Base-by-base conservation (phyloP, 2,888 invertebrate species). In the Sarcophaga caerulescens region DNA sequence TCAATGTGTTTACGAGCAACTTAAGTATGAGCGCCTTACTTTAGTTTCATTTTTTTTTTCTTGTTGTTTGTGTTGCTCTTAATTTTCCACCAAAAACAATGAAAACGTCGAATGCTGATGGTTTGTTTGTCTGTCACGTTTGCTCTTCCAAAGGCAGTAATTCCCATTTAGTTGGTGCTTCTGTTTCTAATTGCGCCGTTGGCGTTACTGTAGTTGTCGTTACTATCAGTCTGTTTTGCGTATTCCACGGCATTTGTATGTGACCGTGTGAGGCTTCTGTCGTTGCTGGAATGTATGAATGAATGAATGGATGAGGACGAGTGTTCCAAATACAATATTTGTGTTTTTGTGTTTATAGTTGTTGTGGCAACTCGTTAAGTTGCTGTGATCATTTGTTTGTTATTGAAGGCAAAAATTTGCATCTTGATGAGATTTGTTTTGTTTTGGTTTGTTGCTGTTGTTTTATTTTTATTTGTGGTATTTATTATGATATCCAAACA, bases 361-460 rank as follows among this genome's bases (percentile, higher is more conserved):
- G 78, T 87, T 88, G 88, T 88, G 86, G 88, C 89, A 89, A 87
- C 88, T 89, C 84, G 87, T 89, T 88, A 88, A 88, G 88, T 85
- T 87, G 88, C 85, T 86, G 86, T 86, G 88, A 85, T 88, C 87
- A 83, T 76, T 87, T 87, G 66, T 79, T 80, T 84, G 60, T 71
- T 83, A 69, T 71, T 85, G 71, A 73, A 85, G 52, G 60, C 81
- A 74, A 69, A 69, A 85, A 81, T 85, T 82, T 84, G 81, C 87
- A 85, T 87, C 84, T 82, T 76, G 75, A 85, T 85, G 85, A 80
- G 82, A 85, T 76, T 85, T 85, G 73, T 79, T 85, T 74, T 79
- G 79, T 79, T 85, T 74, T 79, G 79, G 82, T 76, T 79, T 80
- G 74, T 80, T 85, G 45, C 73, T 35, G 35, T 14, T 78, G 81